Conservation (phyloP, 2,113 vertebrate species). For the Gallinago media region DNA sequence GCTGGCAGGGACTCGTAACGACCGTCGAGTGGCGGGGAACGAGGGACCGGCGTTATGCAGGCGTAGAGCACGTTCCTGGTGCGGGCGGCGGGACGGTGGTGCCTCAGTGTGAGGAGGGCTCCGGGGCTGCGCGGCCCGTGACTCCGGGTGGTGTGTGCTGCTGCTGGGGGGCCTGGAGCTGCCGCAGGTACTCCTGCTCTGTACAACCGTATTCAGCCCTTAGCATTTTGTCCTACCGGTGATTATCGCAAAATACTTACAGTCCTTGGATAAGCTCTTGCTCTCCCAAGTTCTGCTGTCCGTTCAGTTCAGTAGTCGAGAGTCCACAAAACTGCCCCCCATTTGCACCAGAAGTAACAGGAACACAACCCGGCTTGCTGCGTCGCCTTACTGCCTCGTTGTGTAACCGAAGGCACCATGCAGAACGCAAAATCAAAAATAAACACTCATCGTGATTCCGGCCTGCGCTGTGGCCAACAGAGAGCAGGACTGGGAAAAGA, state of each 20-base stretch:
- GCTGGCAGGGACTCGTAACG: neutral
- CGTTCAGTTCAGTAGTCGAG: too few relatives aligned
- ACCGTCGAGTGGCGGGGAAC: accelerated
- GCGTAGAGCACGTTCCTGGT: accelerated
- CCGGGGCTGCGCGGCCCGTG: accelerated
- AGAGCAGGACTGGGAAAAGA: neutral
- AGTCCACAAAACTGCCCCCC: accelerated
- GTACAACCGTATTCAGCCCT: accelerated
- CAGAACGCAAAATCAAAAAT: neutral
- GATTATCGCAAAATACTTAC: accelerated
- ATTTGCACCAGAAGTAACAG: accelerated
- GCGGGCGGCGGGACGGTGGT: neutral
- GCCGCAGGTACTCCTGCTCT: accelerated
- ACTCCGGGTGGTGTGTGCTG: accelerated
- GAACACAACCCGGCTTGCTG: accelerated
- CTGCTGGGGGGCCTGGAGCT: accelerated
- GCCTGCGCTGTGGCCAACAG: accelerated
- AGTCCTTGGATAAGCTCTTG: accelerated
- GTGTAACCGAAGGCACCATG: neutral
- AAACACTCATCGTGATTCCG: accelerated
- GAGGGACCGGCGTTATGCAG: neutral
- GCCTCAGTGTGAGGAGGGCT: neutral
- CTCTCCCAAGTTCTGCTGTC: accelerated
- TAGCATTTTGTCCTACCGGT: accelerated
- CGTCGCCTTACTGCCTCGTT: accelerated